These are phyloP conservation scores for Macaria notata DNA, from an alignment of 2,888 invertebrate genomes.

Conservation along the genomic window DNA sequence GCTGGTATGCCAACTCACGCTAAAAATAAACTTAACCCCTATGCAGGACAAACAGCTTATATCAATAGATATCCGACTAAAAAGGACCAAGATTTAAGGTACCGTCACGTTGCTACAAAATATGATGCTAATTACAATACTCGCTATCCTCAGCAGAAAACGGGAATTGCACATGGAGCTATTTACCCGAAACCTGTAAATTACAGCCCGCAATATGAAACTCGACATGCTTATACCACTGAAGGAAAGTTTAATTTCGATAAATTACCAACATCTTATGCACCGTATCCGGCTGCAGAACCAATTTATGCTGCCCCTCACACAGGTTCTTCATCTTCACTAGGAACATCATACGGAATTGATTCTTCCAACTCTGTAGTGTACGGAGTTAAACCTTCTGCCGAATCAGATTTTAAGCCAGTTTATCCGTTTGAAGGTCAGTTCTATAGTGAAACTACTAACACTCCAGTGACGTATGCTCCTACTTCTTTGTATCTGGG, in stretches of 20 bases:
- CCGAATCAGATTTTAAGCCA: conserved; percentile 72
- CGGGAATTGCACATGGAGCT: conserved; percentile 74
- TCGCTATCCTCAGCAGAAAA: conserved; percentile 75
- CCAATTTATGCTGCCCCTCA: conserved; percentile 73
- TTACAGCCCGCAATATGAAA: conserved; percentile 69
- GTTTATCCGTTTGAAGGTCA: conserved; percentile 74
- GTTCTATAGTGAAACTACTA: conserved; percentile 68
- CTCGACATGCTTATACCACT: conserved; percentile 67
- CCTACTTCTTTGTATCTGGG: conserved; percentile 77
- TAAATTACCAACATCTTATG: conserved; percentile 54
- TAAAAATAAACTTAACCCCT: conserved; percentile 71
- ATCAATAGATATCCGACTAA: conserved; percentile 65
- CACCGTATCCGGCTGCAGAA: conserved; percentile 66
- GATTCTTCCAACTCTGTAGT: conserved; percentile 67
- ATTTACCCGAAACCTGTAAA: conserved; percentile 68
- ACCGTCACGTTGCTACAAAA: conserved; percentile 65
- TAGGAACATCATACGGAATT: conserved; percentile 62
- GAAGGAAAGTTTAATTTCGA: conserved; percentile 65
- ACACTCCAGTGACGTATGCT: conserved; percentile 62
- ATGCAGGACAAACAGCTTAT: conserved; percentile 69
- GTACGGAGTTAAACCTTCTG: conserved; percentile 69
- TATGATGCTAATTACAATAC: conserved; percentile 69
- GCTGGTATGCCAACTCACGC: conserved; percentile 85
- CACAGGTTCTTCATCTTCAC: conserved; percentile 52
- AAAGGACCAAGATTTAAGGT: conserved; percentile 73